These are phyloP conservation scores for Arctocebus calabarensis DNA, from an alignment of 2,797 vertebrate species.

Conservation along the genomic window DNA sequence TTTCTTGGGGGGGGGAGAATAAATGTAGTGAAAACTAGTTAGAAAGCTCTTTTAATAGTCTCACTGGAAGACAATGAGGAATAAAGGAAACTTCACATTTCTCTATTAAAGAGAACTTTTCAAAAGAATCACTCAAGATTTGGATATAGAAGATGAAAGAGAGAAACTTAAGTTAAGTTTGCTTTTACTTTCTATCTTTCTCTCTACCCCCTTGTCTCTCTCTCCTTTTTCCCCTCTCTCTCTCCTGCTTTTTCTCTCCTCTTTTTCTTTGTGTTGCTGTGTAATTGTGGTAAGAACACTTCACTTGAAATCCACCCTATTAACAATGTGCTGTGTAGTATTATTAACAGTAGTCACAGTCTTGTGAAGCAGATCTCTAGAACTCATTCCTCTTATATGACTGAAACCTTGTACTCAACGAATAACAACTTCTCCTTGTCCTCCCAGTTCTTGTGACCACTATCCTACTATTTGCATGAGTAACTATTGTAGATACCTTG, in stretches of 20 bases:
- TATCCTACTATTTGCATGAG: background rate
- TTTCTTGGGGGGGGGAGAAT: background rate
- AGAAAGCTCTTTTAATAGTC: background rate
- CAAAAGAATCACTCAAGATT: background rate
- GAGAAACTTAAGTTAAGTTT: background rate
- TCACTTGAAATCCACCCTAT: background rate
- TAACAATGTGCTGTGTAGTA: background rate
- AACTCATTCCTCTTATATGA: background rate
- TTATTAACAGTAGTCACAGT: background rate
- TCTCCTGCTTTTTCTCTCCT: background rate
- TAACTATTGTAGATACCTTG: background rate
- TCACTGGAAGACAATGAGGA: background rate
- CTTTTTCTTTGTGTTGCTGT: background rate
- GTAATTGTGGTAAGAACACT: background rate
- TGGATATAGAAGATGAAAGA: background rate
- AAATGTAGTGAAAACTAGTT: background rate
- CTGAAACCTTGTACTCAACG: background rate
- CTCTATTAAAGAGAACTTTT: background rate
- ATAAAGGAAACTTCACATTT: background rate
- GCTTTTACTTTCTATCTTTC: background rate
- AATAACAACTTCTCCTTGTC: background rate
- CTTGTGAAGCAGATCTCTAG: background rate
- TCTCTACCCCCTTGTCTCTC: too few species aligned
- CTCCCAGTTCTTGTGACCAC: background rate
- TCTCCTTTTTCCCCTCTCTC: background rate